phyloP scores from a whole-genome alignment of 2,797 vertebrate species.

The Acridotheres tristis region DNA sequence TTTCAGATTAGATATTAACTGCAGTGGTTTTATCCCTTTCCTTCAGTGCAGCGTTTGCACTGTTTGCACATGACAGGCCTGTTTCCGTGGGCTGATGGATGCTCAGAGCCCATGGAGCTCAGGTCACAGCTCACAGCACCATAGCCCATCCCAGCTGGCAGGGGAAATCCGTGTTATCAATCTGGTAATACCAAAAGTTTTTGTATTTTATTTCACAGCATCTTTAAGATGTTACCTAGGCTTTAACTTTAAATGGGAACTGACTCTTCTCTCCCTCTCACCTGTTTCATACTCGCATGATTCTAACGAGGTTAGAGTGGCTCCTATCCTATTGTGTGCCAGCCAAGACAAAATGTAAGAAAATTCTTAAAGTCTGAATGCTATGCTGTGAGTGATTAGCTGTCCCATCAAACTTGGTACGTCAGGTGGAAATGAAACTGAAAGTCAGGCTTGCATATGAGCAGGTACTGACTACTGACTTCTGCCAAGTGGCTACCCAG shows the following conservation, averaged over 20 bases:
- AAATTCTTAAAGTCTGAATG: background rate
- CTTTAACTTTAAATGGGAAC: background rate
- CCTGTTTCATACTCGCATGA: background rate
- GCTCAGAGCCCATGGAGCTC: rapidly evolving
- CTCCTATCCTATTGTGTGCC: background rate
- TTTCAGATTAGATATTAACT: background rate
- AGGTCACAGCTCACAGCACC: background rate
- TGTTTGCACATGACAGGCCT: background rate
- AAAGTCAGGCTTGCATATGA: background rate
- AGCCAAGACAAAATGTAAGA: background rate
- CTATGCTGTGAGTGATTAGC: background rate
- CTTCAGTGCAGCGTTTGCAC: background rate
- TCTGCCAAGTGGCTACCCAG: background rate
- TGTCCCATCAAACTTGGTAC: background rate
- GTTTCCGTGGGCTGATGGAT: background rate
- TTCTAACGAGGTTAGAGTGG: background rate
- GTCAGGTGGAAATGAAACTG: background rate
- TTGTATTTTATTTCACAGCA: background rate
- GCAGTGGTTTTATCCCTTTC: background rate
- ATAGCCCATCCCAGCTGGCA: background rate
- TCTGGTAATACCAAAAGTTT: background rate
- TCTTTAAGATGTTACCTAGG: background rate
- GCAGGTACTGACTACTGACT: background rate
- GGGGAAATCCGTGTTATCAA: background rate
- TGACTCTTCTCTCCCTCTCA: background rate